phyloP scores from a whole-genome alignment of 1,140 invertebrate species.

The Lepeophtheirus salmonis region DNA sequence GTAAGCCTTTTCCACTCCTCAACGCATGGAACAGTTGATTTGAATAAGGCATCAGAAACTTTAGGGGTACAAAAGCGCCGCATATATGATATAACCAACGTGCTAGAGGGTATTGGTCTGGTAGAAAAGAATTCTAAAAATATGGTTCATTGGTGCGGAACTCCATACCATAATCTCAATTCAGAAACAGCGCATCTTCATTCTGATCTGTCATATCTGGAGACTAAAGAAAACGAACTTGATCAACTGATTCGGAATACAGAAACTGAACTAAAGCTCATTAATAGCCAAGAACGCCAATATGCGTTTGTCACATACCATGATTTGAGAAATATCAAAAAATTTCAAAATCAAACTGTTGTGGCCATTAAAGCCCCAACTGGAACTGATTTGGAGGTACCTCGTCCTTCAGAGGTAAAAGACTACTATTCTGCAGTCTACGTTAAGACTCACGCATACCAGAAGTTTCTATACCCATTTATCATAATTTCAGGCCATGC shows the following conservation, averaged over 20 bases:
- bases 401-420: constrained; percentile 31
- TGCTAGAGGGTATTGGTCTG: constrained; percentile 94
- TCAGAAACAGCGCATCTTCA: constrained; percentile 1
- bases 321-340: constrained; percentile 55
- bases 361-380: constrained; percentile 79
- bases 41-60: constrained; percentile 63
- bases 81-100: constrained; percentile 99
- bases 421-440: too few relatives aligned
- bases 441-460: too few relatives aligned
- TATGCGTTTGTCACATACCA: constrained; percentile 68
- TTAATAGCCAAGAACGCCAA: constrained; percentile 43
- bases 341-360: constrained; percentile 63
- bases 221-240: constrained; percentile 18
- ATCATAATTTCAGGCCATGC: constrained; percentile 21
- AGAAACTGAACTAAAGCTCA: constrained; percentile 19
- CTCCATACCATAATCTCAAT: constrained; percentile 22
- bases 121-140: constrained; percentile 94
- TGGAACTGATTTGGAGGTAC: constrained; percentile 54
- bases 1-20: constrained; percentile 66
- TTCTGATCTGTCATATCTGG: constrained; percentile 14
- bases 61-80: constrained; percentile 90
- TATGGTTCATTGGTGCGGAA: constrained; percentile 81
- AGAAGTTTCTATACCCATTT: neutral
- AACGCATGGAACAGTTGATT: constrained; percentile 67
- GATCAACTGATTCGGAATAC: constrained; percentile 19